phyloP scores from a whole-genome alignment of 2,888 invertebrate genomes.

The Myopa testacea region DNA sequence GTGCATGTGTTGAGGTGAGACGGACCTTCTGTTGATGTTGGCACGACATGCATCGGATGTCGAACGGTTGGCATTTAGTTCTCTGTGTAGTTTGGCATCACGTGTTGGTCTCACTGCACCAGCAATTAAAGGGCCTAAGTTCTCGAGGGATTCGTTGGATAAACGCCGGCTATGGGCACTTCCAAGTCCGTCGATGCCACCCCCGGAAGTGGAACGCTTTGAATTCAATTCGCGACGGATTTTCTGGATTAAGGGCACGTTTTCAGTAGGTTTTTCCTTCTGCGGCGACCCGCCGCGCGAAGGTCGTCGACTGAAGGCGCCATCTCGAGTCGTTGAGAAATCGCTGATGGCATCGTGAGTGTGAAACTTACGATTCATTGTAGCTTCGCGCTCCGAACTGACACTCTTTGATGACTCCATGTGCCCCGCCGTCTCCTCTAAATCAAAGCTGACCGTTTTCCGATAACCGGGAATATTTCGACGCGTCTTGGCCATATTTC shows the following conservation, averaged over 20 bases:
- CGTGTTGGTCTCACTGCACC: slow-evolving; percentile 38
- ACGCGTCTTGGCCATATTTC: slow-evolving; percentile 53
- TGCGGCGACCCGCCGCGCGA: slow-evolving; percentile 56
- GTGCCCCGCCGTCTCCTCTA: slow-evolving; percentile 53
- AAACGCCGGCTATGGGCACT: slow-evolving; percentile 60
- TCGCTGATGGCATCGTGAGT: slow-evolving; percentile 64
- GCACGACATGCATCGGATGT: slow-evolving; percentile 48
- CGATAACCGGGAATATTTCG: slow-evolving; percentile 56
- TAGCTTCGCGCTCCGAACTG: slow-evolving; percentile 39
- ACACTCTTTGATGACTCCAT: slow-evolving; percentile 39
- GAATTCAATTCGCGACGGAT: slow-evolving; percentile 60
- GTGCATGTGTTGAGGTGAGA: slow-evolving; percentile 28
- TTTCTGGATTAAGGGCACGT: slow-evolving; percentile 60
- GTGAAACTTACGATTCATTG: slow-evolving; percentile 59
- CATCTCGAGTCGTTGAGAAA: slow-evolving; percentile 44
- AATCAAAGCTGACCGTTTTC: slow-evolving; percentile 68
- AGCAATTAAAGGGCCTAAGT: slow-evolving; percentile 18
- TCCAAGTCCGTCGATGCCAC: slow-evolving; percentile 53
- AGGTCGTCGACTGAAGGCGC: slow-evolving; percentile 48
- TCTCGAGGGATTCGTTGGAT: slow-evolving; percentile 62
- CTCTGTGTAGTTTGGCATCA: slow-evolving; percentile 51
- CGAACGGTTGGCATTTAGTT: slow-evolving; percentile 61
- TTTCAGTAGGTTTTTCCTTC: slow-evolving; percentile 50
- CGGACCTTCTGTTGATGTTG: background rate
- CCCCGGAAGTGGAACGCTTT: slow-evolving; percentile 57